phyloP scores from a whole-genome alignment of 2,797 vertebrate species.

The Oceanodroma leucorhoa region DNA sequence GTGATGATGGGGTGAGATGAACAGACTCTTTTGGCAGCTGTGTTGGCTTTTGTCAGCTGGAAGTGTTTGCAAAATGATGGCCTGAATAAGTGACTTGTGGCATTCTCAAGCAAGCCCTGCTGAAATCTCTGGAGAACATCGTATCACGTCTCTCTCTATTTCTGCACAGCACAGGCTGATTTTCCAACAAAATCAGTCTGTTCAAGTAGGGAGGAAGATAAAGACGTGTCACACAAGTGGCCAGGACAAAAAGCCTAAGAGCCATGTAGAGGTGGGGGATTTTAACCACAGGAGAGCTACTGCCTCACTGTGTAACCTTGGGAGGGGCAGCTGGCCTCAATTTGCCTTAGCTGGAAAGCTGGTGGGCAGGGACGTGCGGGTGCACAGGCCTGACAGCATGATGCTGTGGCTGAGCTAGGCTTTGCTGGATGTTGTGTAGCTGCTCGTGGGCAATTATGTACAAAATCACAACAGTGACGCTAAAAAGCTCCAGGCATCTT shows the following conservation, averaged over 20 bases:
- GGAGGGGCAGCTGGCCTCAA: neutral
- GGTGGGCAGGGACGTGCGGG: rapidly evolving
- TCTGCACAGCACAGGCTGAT: neutral
- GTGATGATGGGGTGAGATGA: neutral
- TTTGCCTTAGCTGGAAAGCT: neutral
- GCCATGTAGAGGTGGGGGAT: neutral
- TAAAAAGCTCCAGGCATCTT: slow-evolving; percentile 3
- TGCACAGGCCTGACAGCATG: neutral
- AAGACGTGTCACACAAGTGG: neutral
- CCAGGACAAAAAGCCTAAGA: neutral
- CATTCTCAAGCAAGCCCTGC: neutral
- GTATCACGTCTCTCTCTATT: rapidly evolving
- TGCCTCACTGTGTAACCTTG: neutral
- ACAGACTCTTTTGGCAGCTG: rapidly evolving
- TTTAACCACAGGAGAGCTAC: neutral
- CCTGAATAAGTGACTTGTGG: neutral
- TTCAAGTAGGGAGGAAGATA: neutral
- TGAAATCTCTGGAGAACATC: neutral
- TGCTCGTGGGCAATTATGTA: neutral
- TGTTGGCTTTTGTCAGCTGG: neutral
- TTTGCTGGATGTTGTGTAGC: neutral
- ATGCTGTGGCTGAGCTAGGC: neutral
- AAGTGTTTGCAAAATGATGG: neutral
- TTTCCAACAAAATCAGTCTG: neutral
- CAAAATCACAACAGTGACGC: neutral